Percentiles rank a stretch among this genome's conserved stretches.
These are phyloP conservation scores for Nebria brevicollis DNA, from an alignment of 2,888 invertebrate species.

Conservation along the genomic window DNA sequence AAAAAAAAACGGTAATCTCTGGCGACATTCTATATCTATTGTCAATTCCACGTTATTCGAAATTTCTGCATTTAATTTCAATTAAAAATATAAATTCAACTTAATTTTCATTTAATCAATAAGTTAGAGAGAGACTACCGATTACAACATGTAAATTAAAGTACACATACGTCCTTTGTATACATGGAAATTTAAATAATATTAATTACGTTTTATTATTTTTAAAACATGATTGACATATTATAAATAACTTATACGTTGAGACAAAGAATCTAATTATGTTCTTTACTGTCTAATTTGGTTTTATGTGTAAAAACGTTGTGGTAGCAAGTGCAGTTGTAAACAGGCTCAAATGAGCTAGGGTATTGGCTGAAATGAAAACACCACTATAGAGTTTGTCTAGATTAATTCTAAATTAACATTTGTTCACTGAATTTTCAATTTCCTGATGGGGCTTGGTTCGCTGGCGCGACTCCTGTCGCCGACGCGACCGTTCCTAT, in stretches of 20 bases:
- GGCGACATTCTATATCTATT: neutral
- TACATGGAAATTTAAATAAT: no score
- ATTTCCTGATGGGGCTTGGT: neutral
- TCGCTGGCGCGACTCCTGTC: neutral
- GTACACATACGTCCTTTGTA: no score
- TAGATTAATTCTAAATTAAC: constrained; percentile 22
- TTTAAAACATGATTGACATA: no score
- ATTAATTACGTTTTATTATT: no score
- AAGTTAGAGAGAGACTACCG: no score
- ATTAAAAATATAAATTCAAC: no score
- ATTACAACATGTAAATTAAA: no score
- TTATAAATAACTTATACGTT: no score
- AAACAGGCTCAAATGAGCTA: neutral
- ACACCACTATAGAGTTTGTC: neutral
- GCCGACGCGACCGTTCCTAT: neutral
- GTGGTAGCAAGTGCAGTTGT: neutral
- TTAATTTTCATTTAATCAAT: no score
- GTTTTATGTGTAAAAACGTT: neutral
- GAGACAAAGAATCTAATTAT: no score
- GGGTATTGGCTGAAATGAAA: neutral
- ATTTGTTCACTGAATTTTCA: constrained; percentile 15
- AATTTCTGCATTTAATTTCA: no score
- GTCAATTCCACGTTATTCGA: neutral
- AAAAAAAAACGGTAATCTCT: neutral
- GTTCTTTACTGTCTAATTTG: no score